A percentile compares a stretch with the other conserved stretches of the same genome.
These are phyloP conservation scores for Coremacera marginata DNA, from an alignment of 2,888 invertebrate genomes.

Conservation along the genomic window DNA sequence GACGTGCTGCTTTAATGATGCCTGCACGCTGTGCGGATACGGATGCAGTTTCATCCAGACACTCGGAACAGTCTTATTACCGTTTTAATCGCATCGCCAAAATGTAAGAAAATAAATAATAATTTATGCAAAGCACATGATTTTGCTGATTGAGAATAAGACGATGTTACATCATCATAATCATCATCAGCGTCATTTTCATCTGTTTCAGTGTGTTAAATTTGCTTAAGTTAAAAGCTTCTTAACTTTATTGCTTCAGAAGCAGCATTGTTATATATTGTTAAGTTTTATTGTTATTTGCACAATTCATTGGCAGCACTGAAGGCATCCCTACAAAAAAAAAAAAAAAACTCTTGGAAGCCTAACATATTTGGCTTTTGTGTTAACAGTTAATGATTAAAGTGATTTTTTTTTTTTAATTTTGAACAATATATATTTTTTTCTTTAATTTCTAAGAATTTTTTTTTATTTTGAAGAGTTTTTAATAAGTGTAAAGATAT, in stretches of 20 bases:
- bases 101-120: conserved; percentile 59
- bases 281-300: not conserved
- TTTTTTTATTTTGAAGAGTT: too few relatives aligned
- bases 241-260: not conserved
- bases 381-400: conserved; percentile 16
- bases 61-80: conserved; percentile 58
- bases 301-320: not conserved
- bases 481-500: too few relatives aligned
- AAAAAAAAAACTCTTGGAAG: not conserved
- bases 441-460: too few relatives aligned
- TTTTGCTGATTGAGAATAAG: not conserved
- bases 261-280: not conserved
- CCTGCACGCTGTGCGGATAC: conserved; percentile 54
- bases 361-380: not conserved
- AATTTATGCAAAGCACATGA: not conserved
- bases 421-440: not conserved
- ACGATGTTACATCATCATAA: conserved; percentile 17
- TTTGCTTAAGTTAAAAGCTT: conserved; percentile 13
- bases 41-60: conserved; percentile 57
- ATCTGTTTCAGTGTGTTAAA: not conserved
- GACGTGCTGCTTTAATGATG: conserved; percentile 49
- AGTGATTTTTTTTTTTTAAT: not conserved
- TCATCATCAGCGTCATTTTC: not conserved
- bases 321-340: not conserved
- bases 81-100: conserved; percentile 66